Evolutionary conservation across 1,140 invertebrate genomes (phyloP), one percentile per base, ranked within the genome.

Genomic region (Meloidogyne chitwoodi): DNA sequence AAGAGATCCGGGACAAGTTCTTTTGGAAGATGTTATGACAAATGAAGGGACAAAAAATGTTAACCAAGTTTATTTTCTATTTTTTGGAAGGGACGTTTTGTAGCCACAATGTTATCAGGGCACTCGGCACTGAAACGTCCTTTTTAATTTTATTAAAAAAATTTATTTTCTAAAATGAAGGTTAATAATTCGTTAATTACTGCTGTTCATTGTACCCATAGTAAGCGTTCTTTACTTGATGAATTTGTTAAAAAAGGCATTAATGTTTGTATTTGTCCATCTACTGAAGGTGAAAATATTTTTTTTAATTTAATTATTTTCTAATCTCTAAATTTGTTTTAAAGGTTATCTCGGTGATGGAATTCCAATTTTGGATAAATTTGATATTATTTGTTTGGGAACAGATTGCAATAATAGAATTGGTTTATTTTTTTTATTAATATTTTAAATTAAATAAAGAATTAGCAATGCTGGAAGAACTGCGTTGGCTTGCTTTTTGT

Each of bases 331-430:
- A 24, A 44, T 22, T 56, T 16, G n/a, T 56, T 56, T 56, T 56
- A 56, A 56, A 77, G 81, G 83, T 44, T 85, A 85, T 68, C 65
- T 85, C 19, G 84, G 84, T 6, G 84, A 85, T 73, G 84, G 84
- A 26, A 81, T 85, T 56, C 84, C 84, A 0, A 38, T 65, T 24
- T 38, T 85, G 27, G 76, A 48, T 29, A 81, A 85, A 56, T 67
- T n/a, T 22, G 74, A 83, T 31, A 65, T 74, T n/a, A 34, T 85
- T n/a, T 83, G 79, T 63, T 67, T 85, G 11, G 84, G 84, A 68
- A 87, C 84, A 0, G 84, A 85, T 69, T 85, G 84, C 34, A 85
- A 85, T 61, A 85, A 85, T 72, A 77, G 84, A 67, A 77, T 87
- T 6, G 80, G 77, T 31, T 63, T 22, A 16, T 22, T 26, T 12